A percentile compares a stretch with the other conserved stretches of the same genome.
These are phyloP conservation scores for Apogon hyalosoma DNA, from an alignment of 2,797 vertebrate genomes.

Conservation along the genomic window DNA sequence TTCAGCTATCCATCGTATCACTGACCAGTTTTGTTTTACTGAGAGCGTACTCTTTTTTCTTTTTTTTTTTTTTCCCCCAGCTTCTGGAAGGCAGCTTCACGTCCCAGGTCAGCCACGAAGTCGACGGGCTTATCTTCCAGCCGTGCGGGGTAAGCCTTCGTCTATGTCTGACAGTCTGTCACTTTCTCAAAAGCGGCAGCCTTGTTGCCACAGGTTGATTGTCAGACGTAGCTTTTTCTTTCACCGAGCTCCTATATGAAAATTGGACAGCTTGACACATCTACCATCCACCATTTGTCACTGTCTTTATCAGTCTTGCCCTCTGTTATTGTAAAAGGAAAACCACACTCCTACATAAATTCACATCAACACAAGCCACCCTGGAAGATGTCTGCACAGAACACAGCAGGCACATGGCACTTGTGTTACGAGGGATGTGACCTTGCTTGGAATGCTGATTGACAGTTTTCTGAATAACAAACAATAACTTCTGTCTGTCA, in stretches of 20 bases:
- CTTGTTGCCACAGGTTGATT: constrained; percentile 33
- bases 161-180: constrained; percentile 35
- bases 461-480: constrained; percentile 6
- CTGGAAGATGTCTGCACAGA: constrained; percentile 20
- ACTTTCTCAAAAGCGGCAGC: constrained; percentile 24
- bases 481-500: constrained; percentile 32
- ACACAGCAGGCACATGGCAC: constrained; percentile 7
- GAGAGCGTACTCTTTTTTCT: constrained; percentile 19
- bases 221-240: constrained; percentile 29
- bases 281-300: constrained; percentile 52
- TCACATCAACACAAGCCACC: constrained; percentile 41
- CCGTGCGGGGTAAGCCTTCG: constrained; percentile 92
- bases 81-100: constrained; percentile 97
- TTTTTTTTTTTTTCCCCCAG: constrained; percentile 74
- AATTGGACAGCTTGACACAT: constrained; percentile 48
- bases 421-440: constrained; percentile 20
- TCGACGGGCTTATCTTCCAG: constrained; percentile 98
- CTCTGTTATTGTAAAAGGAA: constrained; percentile 50
- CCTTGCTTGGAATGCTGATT: constrained; percentile 37
- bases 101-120: constrained; percentile 97
- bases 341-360: constrained; percentile 44
- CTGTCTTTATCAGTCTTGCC: constrained; percentile 24
- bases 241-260: constrained; percentile 12
- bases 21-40: constrained; percentile 40
- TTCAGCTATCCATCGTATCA: constrained; percentile 22